Base-by-base conservation (phyloP, 2,797 vertebrate species). In the Adelosebastes latens region DNA sequence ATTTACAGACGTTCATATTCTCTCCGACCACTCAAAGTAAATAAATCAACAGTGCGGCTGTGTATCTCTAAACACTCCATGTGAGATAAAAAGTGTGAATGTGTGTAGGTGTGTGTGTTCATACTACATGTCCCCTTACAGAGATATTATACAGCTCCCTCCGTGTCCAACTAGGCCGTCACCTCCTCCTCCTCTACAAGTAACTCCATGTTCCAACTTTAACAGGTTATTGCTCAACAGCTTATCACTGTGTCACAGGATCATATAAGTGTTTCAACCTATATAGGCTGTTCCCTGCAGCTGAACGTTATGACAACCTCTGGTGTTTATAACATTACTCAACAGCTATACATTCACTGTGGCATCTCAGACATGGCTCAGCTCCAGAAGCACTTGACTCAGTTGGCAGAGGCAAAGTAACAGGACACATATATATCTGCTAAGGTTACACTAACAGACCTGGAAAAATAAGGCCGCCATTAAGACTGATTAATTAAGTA, bases 191-290 rank as follows among this genome's bases (percentile, higher is more conserved):
- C 31, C 39, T 59, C 14, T 18, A 18, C 16, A 75, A 80, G 78
- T 81, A 85, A 80, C 72, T 73, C 39, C 27, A 62, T 61, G 75
- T 65, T 74, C 59, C 58, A 69, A 63, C 20, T 16, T 53, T 81
- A 80, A 77, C 67, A 75, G 75, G 65, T 70, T 82, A 77, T 16
- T 55, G 60, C 72, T 84, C 24, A 29, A 68, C 67, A 73, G 52
- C 55, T 78, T 66, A 70, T 81, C 49, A 58, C 60, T 5, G 9
- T 69, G 49, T 65, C 66, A 83, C 24, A 36, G 8, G 56, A 73
- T 29, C 53, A 8, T 14, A 49, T 18, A 65, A 52, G 20, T 70
- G 46, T 5, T 55, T 5, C 36, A 39, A 55, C 56, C 60, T 73
- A 42, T 62, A 62, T 16, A 69, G 9, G 20, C 32, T 32, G 42